A percentile compares a stretch with the other conserved stretches of the same genome.
These are phyloP conservation scores for Platorchestia sp. DNA, from an alignment of 1,140 invertebrate genomes.

Conservation along the genomic window DNA sequence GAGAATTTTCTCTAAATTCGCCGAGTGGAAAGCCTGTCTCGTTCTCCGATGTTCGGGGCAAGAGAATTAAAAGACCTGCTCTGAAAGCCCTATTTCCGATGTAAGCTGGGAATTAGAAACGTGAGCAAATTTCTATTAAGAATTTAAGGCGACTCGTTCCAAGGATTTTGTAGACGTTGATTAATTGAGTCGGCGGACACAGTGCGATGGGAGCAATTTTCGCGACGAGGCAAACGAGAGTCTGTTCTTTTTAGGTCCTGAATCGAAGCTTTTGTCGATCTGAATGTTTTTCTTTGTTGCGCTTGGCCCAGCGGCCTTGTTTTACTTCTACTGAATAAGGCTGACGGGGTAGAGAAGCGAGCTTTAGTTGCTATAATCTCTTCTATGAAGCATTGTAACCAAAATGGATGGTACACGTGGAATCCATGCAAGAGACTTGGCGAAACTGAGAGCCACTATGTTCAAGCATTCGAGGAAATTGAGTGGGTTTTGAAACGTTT, in stretches of 20 bases:
- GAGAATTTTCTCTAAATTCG: neutral
- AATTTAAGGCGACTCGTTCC: neutral
- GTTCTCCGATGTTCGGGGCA: neutral
- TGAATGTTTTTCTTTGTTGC: neutral
- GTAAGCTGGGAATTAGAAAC: slow-evolving; percentile 7
- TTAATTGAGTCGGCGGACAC: neutral
- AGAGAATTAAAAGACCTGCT: neutral
- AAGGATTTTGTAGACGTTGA: neutral
- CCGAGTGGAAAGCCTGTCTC: neutral
- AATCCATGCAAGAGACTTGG: too few relatives aligned
- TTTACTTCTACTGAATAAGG: neutral
- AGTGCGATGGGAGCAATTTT: neutral
- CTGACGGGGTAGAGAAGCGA: neutral
- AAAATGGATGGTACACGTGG: too few relatives aligned
- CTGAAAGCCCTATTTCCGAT: neutral
- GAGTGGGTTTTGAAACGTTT: too few relatives aligned
- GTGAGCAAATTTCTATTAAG: slow-evolving; percentile 1
- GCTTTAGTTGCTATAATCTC: too few relatives aligned
- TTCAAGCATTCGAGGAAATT: too few relatives aligned
- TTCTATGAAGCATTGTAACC: too few relatives aligned
- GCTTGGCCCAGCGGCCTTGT: neutral
- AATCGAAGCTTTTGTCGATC: neutral
- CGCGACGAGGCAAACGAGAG: neutral
- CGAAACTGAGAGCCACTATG: too few relatives aligned
- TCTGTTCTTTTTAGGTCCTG: neutral